These are phyloP conservation scores for Lagopus leucura DNA, from an alignment of 2,113 vertebrate species.

Conservation along the genomic window DNA sequence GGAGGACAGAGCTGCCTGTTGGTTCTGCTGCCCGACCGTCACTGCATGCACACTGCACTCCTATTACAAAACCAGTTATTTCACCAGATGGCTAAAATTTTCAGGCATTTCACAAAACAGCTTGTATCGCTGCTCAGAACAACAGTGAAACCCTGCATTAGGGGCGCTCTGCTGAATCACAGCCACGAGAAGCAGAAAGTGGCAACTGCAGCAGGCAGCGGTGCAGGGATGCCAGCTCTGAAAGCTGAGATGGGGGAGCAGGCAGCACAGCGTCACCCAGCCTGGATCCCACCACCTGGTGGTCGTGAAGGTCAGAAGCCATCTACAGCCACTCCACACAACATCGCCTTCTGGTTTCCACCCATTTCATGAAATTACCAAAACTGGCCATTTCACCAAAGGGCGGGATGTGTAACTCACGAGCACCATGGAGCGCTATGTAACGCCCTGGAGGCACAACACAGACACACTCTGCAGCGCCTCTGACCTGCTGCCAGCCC, in stretches of 20 bases:
- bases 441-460: neutral
- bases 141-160: neutral
- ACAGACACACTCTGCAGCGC: neutral
- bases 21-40: neutral
- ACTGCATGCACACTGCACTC: neutral
- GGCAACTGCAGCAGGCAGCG: neutral
- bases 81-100: conserved; percentile 49
- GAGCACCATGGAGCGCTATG: accelerated
- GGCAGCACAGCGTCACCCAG: no score
- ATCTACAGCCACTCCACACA: accelerated
- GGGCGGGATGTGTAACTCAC: neutral
- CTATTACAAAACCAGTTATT: conserved; percentile 37
- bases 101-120: neutral
- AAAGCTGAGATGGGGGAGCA: no score
- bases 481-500: neutral
- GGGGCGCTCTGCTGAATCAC: neutral
- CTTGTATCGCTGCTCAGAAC: neutral
- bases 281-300: neutral
- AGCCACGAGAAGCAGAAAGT: neutral
- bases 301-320: neutral
- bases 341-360: neutral
- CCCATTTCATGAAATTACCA: neutral
- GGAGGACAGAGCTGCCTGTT: neutral
- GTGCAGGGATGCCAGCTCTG: no score
- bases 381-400: neutral